Percentiles rank a stretch among this genome's conserved stretches.
Conservation (phyloP, 2,113 vertebrate species). For the Bombycilla garrulus region DNA sequence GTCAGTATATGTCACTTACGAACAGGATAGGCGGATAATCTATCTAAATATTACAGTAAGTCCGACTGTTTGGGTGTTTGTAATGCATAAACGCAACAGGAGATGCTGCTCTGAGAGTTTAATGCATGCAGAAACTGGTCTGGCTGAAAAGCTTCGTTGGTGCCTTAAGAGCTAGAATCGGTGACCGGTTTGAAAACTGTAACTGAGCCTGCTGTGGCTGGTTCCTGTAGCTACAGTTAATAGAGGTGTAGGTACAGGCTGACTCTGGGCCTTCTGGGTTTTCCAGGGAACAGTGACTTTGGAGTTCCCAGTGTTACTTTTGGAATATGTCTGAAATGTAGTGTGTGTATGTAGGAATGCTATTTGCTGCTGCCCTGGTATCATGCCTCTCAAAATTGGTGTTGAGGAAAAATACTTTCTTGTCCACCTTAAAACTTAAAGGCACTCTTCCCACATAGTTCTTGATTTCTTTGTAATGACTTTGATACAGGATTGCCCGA, state of each 20-base stretch:
- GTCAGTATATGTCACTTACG: slow-evolving; percentile 89
- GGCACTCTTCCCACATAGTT: not conserved
- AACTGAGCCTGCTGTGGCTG: not conserved
- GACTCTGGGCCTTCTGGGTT: not conserved
- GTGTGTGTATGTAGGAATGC: not conserved
- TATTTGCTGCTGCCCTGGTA: not conserved
- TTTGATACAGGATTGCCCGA: not conserved
- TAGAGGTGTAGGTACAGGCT: not conserved
- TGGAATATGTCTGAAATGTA: not conserved
- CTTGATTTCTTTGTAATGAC: not conserved
- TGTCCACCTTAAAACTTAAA: not conserved
- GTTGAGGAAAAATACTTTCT: not conserved
- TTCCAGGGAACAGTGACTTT: not conserved
- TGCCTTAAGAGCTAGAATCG: not conserved
- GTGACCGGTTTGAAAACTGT: not conserved
- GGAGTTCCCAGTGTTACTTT: not conserved
- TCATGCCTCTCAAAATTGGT: not conserved
- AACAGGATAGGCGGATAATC: slow-evolving; percentile 80
- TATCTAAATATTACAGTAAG: slow-evolving; percentile 96
- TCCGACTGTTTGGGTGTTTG: not conserved
- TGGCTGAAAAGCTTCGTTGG: not conserved
- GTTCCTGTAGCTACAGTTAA: not conserved
- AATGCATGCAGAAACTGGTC: not conserved
- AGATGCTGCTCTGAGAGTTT: not conserved
- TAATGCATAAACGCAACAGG: not conserved